Percentiles rank a stretch among this genome's conserved stretches.
Evolutionary conservation across 2,797 vertebrate species (phyloP).

Genomic region (Enteromius thamalakanensis): DNA sequence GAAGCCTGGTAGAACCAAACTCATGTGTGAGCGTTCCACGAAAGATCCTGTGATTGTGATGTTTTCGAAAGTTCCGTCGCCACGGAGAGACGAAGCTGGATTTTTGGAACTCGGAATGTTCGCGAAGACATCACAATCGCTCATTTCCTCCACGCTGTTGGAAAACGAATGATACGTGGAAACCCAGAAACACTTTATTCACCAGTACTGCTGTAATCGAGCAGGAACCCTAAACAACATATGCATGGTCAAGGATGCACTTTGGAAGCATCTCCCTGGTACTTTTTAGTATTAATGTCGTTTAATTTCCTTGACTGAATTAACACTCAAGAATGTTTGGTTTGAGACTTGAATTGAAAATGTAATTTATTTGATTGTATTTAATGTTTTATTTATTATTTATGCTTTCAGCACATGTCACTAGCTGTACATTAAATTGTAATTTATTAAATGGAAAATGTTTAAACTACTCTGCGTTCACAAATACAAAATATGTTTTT

Average conservation of each 20-base stretch:
- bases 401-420: conserved; percentile 21
- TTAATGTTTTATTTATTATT: conserved; percentile 39
- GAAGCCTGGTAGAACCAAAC: conserved; percentile 79
- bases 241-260: conserved; percentile 36
- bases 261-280: conserved; percentile 31
- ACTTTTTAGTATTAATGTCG: conserved; percentile 18
- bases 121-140: neutral
- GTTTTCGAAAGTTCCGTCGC: neutral
- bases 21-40: neutral
- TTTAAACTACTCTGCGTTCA: conserved; percentile 18
- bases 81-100: conserved; percentile 11
- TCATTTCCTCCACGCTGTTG: neutral
- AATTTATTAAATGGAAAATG: conserved; percentile 31
- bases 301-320: conserved; percentile 9
- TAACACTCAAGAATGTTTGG: conserved; percentile 17
- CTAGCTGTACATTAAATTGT: conserved; percentile 27
- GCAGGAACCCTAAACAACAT: neutral
- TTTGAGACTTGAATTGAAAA: conserved; percentile 1
- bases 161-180: conserved; percentile 7
- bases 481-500: conserved; percentile 63
- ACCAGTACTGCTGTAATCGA: neutral
- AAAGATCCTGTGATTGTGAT: conserved; percentile 13
- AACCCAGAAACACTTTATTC: conserved; percentile 1
- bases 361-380: conserved; percentile 32
- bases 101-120: conserved; percentile 11